Evolutionary conservation across 2,888 invertebrate genomes (phyloP).

Genomic region (Catocala nupta): DNA sequence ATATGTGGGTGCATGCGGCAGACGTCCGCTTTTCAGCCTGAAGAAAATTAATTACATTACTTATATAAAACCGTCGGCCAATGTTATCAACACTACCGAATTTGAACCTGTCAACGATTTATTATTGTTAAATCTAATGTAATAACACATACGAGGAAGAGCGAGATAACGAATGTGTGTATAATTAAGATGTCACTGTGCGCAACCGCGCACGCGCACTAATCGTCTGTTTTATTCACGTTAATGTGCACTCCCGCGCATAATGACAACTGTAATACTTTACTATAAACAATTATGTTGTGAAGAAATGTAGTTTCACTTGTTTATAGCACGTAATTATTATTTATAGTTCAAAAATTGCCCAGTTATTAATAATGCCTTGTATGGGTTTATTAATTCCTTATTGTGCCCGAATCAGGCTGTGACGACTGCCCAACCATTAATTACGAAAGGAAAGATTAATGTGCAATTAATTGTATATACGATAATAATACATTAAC

Average conservation of each 20-base stretch:
- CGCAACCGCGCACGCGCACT: constrained; percentile 24
- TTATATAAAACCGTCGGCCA: too few species aligned
- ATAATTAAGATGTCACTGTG: constrained; percentile 26
- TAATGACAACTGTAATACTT: constrained; percentile 22
- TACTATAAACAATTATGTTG: constrained; percentile 29
- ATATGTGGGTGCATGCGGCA: too few species aligned
- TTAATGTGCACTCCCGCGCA: constrained; percentile 28
- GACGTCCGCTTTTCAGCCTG: too few species aligned
- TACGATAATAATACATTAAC: too few species aligned
- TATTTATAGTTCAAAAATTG: constrained; percentile 21
- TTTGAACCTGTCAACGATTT: too few species aligned
- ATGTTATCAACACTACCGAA: too few species aligned
- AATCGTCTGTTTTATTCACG: constrained; percentile 43
- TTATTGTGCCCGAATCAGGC: constrained; percentile 26
- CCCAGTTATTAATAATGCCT: constrained; percentile 7
- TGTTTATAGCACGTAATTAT: constrained; percentile 12
- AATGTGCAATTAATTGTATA: too few species aligned
- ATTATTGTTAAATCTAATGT: too few species aligned
- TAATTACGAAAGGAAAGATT: too few species aligned
- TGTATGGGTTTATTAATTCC: constrained; percentile 34
- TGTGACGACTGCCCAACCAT: not conserved
- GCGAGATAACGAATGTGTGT: constrained; percentile 20
- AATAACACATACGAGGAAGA: constrained; percentile 23
- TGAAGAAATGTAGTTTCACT: constrained; percentile 19
- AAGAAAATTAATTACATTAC: too few species aligned